Evolutionary conservation across 2,797 vertebrate genomes (phyloP), one percentile per base, ranked within the genome.

Genomic region (Coccyzus lansbergi): DNA sequence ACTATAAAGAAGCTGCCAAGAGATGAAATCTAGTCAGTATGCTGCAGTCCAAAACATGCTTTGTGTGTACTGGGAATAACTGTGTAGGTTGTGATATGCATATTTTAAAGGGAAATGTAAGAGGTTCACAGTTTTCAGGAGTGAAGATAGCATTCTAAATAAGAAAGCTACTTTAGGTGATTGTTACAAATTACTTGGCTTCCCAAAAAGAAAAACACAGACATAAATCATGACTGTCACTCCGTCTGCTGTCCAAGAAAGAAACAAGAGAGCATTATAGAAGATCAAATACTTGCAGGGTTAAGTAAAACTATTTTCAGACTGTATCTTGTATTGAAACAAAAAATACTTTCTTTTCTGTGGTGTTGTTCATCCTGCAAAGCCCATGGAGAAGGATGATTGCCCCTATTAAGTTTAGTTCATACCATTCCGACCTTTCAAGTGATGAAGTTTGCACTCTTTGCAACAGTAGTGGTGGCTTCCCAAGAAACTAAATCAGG

Each of bases 1-100:
- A 98, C 96, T 96, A 89, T 93, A 95, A 95, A 97, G 90, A 94
- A 96, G 95, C 97, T 98, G 98, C 98, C 97, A 96, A 97, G 96
- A 97, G 93, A 91, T 97, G 93, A 98, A 98, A 98, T 98, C 91
- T 74, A 91, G 96, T 92, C 52, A 74, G 97, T 97, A 96, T 95
- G 97, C 96, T 97, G 85, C 84, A 95, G 96, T 95, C 94, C 91
- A 88, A 85, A 96, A 86, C 69, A 84, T 56, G 91, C 94, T 95
- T 92, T 97, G 87, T 98, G 94, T 86, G 62, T 69, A 71, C 74
- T 75, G 89, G 84, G 90, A 83, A 94, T 86, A 94, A 95, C 53
- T 60, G 85, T 93, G 96, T 94, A 90, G 97, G 97, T 91, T 95
- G 94, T 2, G 34, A 55, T 87, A 56, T 18, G 90, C 95, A 53